A percentile compares a stretch with the other conserved stretches of the same genome.
Conservation (phyloP, 2,888 invertebrate genomes). For the Luffia ferchaultella region DNA sequence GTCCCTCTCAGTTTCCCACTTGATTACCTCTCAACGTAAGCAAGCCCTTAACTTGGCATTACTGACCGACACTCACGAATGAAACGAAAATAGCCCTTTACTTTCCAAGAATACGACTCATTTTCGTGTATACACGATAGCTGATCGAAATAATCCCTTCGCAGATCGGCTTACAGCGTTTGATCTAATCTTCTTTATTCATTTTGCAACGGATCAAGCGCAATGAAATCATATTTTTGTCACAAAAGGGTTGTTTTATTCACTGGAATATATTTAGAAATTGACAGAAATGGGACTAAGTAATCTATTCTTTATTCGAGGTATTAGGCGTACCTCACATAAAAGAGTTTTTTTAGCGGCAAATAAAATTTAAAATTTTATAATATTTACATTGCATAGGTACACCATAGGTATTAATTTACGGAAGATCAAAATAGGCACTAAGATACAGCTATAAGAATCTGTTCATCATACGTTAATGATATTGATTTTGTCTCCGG, state of each 20-base stretch:
- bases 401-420: too few relatives aligned
- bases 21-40: slow-evolving; percentile 31
- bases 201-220: slow-evolving; percentile 20
- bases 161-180: slow-evolving; percentile 15
- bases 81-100: not conserved
- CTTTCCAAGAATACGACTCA: not conserved
- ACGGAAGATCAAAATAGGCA: too few relatives aligned
- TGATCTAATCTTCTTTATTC: slow-evolving; percentile 14
- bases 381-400: too few relatives aligned
- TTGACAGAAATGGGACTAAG: too few relatives aligned
- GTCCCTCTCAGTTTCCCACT: slow-evolving; percentile 25
- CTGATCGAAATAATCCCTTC: slow-evolving; percentile 1
- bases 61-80: not conserved
- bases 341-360: too few relatives aligned
- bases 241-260: not conserved
- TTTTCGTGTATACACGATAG: not conserved
- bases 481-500: too few relatives aligned
- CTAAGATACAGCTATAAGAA: too few relatives aligned
- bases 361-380: too few relatives aligned
- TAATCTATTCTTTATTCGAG: too few relatives aligned
- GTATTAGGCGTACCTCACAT: too few relatives aligned
- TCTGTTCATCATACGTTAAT: too few relatives aligned
- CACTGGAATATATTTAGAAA: not conserved
- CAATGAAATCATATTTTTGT: slow-evolving; percentile 6
- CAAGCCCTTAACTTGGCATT: slow-evolving; percentile 8